Evolutionary conservation across 2,888 invertebrate genomes (phyloP).

Genomic region (Holacanthella duospinosa): DNA sequence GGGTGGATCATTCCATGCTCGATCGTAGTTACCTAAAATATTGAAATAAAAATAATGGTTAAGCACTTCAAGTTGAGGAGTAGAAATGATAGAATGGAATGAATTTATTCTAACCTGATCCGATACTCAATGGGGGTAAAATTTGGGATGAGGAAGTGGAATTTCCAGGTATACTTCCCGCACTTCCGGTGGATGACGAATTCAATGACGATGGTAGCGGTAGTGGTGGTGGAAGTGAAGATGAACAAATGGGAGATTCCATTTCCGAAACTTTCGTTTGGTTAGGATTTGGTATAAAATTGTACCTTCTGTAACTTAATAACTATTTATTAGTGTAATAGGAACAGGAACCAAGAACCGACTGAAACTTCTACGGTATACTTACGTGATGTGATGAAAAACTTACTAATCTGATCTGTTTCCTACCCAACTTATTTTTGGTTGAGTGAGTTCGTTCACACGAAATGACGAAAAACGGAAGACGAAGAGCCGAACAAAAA

Average conservation of each 20-base stretch:
- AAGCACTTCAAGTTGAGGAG: not conserved
- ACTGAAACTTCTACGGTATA: too few species aligned
- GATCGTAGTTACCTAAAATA: constrained; percentile 15
- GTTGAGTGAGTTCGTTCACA: too few species aligned
- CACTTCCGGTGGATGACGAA: too few species aligned
- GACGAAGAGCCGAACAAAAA: too few species aligned
- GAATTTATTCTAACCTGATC: not conserved
- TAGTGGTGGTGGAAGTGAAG: not conserved
- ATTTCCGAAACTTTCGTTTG: not conserved
- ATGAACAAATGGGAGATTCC: not conserved
- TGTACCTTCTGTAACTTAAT: not conserved
- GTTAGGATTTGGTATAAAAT: not conserved
- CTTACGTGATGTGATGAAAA: too few species aligned
- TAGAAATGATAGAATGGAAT: not conserved
- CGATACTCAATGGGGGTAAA: not conserved
- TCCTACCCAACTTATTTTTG: too few species aligned
- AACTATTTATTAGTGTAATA: not conserved
- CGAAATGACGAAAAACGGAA: too few species aligned
- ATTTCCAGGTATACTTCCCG: too few species aligned
- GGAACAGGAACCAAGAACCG: too few species aligned
- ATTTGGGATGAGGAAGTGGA: not conserved
- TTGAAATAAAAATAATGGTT: not conserved
- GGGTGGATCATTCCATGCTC: constrained; percentile 22
- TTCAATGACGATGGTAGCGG: not conserved
- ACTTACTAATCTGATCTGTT: too few species aligned